A percentile compares a stretch with the other conserved stretches of the same genome.
Evolutionary conservation across 2,113 vertebrate genomes (phyloP).

Genomic region (Cochlearius cochlearius): DNA sequence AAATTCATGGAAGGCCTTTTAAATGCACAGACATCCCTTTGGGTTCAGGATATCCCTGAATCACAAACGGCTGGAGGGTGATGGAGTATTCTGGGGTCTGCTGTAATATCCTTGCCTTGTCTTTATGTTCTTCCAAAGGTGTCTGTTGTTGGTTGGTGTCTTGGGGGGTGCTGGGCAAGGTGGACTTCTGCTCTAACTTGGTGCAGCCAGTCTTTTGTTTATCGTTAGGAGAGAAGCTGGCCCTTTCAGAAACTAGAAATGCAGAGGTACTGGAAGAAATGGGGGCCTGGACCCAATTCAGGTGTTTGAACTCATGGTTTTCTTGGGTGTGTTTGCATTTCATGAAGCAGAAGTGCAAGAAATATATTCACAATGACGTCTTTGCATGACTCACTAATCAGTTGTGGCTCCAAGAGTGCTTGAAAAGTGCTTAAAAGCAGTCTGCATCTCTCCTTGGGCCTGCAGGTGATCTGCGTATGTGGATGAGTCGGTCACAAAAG

Average conservation of each 20-base stretch:
- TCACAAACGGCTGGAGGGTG: not conserved
- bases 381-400: conserved; percentile 41
- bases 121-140: not conserved
- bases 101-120: not conserved
- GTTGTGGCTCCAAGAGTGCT: conserved; percentile 7
- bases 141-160: not conserved
- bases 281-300: not conserved
- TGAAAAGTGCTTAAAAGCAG: not conserved
- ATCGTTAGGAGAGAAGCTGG: not conserved
- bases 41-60: not conserved
- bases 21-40: not conserved
- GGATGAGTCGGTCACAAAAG: not conserved
- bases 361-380: not conserved
- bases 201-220: not conserved
- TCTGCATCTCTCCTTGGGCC: not conserved
- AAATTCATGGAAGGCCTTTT: not conserved
- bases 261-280: not conserved
- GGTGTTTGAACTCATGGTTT: not conserved
- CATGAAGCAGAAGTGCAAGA: not conserved
- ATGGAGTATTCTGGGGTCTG: not conserved
- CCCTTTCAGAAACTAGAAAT: not conserved
- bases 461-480: not conserved
- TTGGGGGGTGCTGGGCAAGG: not conserved
- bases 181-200: not conserved
- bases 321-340: conserved; percentile 2